Evolutionary conservation across 2,888 invertebrate species (phyloP), one percentile per base, ranked within the genome.

Genomic region (Drosophila merina): DNA sequence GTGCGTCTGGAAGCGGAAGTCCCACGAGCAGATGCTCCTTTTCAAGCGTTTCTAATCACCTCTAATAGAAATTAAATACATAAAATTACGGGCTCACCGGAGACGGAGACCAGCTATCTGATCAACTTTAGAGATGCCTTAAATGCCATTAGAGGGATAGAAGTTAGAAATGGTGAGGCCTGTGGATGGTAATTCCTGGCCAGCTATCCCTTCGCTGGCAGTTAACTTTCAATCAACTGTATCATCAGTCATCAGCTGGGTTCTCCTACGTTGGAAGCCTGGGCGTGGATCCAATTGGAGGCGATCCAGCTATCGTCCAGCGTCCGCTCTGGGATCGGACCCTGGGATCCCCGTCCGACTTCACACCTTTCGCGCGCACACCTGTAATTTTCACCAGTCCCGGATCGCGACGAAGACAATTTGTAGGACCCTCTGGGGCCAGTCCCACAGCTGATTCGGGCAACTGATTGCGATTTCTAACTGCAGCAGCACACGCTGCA

Each of bases 391-490:
- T 56, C 71, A 68, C 64, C 60, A 47, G 67, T 49, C 55, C 56
- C 59, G 60, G 60, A 62, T 40, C 47, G 59, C 56, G 58, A 57
- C 60, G 76, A 77, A 68, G 71, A 77, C 74, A 72, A 80, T 80
- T 83, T 77, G 81, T 73, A 52, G 79, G 72, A 66, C 67, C 58
- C 52, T 68, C 58, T 52, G 58, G 58, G 57, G 45, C 45, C 51
- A 28, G 30, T 48, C 42, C 36, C 28, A 44, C 69, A 48, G 62
- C 64, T 81, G 81, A 78, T 81, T 81, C 81, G 76, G 57, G 56
- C 47, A 62, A 82, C 85, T 84, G 85, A 82, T 82, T 85, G 82
- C 82, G 74, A 77, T 77, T 82, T 81, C 77, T 77, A 82, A 79
- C 79, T 81, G 81, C 84, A 72, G 57, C 72, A 57, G 57, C 72